Evolutionary conservation across 2,888 invertebrate species (phyloP), one percentile per base, ranked within the genome.

Genomic region (Macropis europaea): DNA sequence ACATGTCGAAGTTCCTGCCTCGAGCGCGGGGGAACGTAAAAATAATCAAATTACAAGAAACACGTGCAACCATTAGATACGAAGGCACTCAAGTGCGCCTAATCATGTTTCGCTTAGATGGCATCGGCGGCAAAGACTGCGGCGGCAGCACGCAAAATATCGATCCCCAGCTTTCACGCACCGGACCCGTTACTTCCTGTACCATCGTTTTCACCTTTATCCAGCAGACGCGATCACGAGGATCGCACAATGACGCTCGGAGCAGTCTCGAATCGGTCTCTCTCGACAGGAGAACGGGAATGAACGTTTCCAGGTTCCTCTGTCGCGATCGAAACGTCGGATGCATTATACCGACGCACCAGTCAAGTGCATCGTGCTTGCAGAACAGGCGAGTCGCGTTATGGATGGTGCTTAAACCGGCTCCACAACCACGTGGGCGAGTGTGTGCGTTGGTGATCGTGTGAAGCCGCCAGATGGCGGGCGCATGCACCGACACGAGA

Each of bases 391-490:
- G 11, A 9, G 26, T n/a, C n/a, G n/a, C 48, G 28, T 47, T 63
- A 67, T 67, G 64, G 45, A 75, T 56, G 76, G 11, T 19, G 66
- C 61, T 57, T 79, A 76, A 75, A 11, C 26, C 64, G 30, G 50
- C 32, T 17, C 4, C 30, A 15, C 11, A 60, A 73, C 79, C 81
- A 82, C 81, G 82, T 82, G 79, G 68, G 70, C 70, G 70, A 66
- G 42, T 47, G 75, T 68, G 63, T 54, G 68, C 69, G 59, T 38
- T 19, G 59, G 34, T 81, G 52, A 53, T 28, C 30, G 57, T 57
- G 60, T 17, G 66, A 42, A 59, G 61, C n/a, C 73, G 70, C 66
- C 64, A 83, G 82, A 84, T 80, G 84, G 81, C 82, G 77, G 13
- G 3, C 15, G 47, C 13, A 34, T 53, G 47, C 34, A 38, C 45